Evolutionary conservation across 2,113 vertebrate genomes (phyloP), one percentile per base, ranked within the genome.

Genomic region (Prunella himalayana): DNA sequence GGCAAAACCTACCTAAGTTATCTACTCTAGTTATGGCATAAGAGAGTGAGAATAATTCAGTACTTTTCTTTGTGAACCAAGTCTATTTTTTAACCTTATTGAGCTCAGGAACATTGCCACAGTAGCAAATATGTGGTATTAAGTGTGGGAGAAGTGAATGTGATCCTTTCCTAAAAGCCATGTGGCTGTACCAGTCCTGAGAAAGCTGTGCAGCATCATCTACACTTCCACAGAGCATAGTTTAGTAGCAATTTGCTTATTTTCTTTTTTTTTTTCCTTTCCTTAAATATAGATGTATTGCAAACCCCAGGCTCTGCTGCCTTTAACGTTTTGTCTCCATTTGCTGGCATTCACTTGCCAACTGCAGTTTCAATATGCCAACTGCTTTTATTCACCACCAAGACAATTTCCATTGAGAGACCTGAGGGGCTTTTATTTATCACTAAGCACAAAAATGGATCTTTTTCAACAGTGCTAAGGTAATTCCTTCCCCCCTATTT

Each of bases 41-140:
- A 86, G 73, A 88, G 72, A 96, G 77, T 96, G 86, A 88, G 94
- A 92, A 87, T 91, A 83, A 93, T 94, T 94, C 72, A 91, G 47
- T 96, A 90, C 71, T 91, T 97, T 91, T 87, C 77, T 88, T 93
- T 59, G 85, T 91, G 92, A 97, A 96, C 93, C 95, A 97, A 63
- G 82, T 92, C 92, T 85, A 82, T 97, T 94, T 92, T 96, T 86
- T 94, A 94, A 96, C 68, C 61, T 84, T 96, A 91, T 35, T 94
- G 86, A 95, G 93, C 96, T 97, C 95, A 96, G 96, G 96, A 96
- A 97, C 7, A 53, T 86, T 88, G 88, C 94, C 86, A 94, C 92
- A 92, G 94, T 96, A 93, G 94, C 80, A 90, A 92, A 83, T 92
- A 84, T 0, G 20, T 92, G 93, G 51, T 92, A 71, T 94, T 96